Base-by-base conservation (phyloP, 2,113 vertebrate species). In the Notechis scutatus region DNA sequence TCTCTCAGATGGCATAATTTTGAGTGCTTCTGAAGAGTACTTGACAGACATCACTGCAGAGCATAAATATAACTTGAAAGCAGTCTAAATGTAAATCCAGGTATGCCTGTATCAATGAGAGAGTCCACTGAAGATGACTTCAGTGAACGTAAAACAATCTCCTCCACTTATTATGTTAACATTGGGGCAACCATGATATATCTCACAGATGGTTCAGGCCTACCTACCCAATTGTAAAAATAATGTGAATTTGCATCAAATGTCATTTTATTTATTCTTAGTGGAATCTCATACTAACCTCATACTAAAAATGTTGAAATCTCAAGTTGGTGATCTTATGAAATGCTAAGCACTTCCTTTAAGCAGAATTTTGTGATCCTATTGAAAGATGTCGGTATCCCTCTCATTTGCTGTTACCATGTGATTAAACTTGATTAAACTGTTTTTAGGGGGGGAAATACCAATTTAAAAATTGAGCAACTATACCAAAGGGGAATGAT, bases 1-100 rank as follows among this genome's bases (percentile, higher is more conserved):
- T 26, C 54, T 69, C 34, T 81, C 90, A 89, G 47, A n/a, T 54
- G 42, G 0, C 42, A 3, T 20, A 14, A 47, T 57, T 39, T 6
- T 0, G 1, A 1, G 0, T 1, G 1, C 26, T 57, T 93, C 88
- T 88, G 92, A 85, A 87, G 47, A 42, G 59, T n/a, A 47, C 1
- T 34, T 52, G 14, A 4, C 23, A 88, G 26, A 54, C 2, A 39
- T 81, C 56, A 45, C 39, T 74, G 89, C 50, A 45, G 85, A 87
- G 56, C 54, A 74, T 1, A 64, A 54, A 87, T 1, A 0, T n/a
- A 89, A 34, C 39, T 92, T 93, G 94, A 89, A 93, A 59, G 87
- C 57, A 94, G 50, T 92, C 18, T 90, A 96, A 96, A 96, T 94
- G 42, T 14, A 95, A 91, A 54, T 56, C 61, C 59, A 94, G 90